Percentiles rank a stretch among this genome's conserved stretches.
Evolutionary conservation across 2,797 vertebrate genomes (phyloP).

Genomic region (Cossypha niveicapilla): DNA sequence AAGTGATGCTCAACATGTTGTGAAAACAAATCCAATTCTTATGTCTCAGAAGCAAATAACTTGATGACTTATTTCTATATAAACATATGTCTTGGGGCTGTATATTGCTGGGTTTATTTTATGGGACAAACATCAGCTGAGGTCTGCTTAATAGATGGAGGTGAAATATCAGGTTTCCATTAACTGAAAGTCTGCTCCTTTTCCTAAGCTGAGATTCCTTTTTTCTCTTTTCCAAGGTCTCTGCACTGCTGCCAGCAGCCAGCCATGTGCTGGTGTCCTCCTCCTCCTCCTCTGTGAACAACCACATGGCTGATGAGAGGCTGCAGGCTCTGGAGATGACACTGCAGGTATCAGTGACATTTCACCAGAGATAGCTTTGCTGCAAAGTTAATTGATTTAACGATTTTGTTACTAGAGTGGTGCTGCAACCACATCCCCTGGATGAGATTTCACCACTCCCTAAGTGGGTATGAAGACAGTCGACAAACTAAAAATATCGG

Average conservation of each 20-base stretch:
- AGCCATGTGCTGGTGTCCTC: neutral
- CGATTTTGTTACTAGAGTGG: neutral
- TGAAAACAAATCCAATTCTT: neutral
- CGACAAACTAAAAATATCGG: neutral
- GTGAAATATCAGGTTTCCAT: neutral
- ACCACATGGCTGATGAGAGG: rapidly evolving
- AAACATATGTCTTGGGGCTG: neutral
- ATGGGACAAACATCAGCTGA: neutral
- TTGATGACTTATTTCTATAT: neutral
- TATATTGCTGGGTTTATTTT: neutral
- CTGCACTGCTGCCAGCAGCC: neutral
- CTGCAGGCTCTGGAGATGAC: neutral
- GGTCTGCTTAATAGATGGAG: neutral
- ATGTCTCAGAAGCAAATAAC: neutral
- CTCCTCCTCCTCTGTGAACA: neutral
- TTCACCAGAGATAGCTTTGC: neutral
- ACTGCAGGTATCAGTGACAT: neutral
- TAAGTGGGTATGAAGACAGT: neutral
- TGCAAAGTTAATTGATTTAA: conserved; percentile 22
- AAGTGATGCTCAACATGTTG: neutral
- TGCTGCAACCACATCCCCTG: neutral
- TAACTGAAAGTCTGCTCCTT: neutral
- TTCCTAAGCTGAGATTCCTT: neutral
- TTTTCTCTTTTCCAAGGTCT: neutral
- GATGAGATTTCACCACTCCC: neutral